Evolutionary conservation across 2,797 vertebrate genomes (phyloP).

Genomic region (Paedocypris micromegethes): DNA sequence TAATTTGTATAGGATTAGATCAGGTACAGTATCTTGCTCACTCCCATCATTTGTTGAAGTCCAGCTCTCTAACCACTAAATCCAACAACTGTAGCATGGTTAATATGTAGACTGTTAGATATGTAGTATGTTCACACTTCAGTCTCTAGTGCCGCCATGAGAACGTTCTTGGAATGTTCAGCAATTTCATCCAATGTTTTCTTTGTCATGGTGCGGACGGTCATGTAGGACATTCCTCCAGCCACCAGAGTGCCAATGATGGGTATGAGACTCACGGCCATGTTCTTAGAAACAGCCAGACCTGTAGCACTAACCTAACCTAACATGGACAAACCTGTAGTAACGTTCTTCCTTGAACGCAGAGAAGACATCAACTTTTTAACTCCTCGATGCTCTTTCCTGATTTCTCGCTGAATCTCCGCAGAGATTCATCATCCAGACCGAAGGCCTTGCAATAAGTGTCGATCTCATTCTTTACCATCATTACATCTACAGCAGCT

Average conservation of each 20-base stretch:
- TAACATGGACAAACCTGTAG: constrained; percentile 12
- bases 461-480: constrained; percentile 54
- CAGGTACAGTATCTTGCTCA: no score
- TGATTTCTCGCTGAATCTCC: constrained; percentile 57
- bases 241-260: constrained; percentile 13
- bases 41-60: no score
- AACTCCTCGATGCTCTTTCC: constrained; percentile 58
- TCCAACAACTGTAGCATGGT: no score
- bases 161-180: constrained; percentile 34
- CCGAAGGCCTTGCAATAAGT: constrained; percentile 62
- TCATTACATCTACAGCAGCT: constrained; percentile 51
- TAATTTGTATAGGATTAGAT: no score
- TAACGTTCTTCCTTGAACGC: constrained; percentile 24
- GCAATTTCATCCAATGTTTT: constrained; percentile 21
- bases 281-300: neutral
- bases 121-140: neutral
- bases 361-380: constrained; percentile 39
- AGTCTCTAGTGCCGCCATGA: constrained; percentile 14
- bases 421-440: constrained; percentile 60
- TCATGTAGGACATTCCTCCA: constrained; percentile 22
- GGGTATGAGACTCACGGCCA: constrained; percentile 2
- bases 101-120: no score
- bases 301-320: no score
- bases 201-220: neutral
- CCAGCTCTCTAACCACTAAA: no score